These are phyloP conservation scores for Hybognathus amarus DNA, from an alignment of 2,797 vertebrate species.

Conservation along the genomic window DNA sequence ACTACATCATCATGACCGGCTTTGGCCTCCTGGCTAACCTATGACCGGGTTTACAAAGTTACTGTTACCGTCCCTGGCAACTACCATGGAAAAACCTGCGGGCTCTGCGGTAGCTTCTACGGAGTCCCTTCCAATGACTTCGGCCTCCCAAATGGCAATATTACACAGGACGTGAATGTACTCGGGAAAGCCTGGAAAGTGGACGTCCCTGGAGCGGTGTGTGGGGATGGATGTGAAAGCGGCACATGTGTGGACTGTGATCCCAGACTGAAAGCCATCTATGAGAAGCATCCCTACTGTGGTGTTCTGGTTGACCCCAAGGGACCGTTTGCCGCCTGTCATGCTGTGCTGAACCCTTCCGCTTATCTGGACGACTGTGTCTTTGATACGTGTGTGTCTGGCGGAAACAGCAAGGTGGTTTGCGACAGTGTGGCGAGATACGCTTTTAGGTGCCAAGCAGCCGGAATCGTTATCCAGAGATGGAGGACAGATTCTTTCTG, in stretches of 20 bases:
- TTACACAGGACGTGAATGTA: slow-evolving; percentile 67
- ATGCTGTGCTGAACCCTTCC: slow-evolving; percentile 64
- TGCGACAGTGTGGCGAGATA: slow-evolving; percentile 75
- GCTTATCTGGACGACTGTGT: slow-evolving; percentile 76
- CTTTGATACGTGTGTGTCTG: slow-evolving; percentile 70
- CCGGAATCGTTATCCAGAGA: slow-evolving; percentile 65
- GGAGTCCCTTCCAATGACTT: slow-evolving; percentile 70
- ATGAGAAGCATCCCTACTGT: slow-evolving; percentile 68
- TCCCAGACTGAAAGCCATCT: slow-evolving; percentile 59
- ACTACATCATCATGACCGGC: slow-evolving; percentile 65
- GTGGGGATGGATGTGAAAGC: slow-evolving; percentile 69
- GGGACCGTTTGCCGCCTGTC: slow-evolving; percentile 74
- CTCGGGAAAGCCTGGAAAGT: slow-evolving; percentile 73
- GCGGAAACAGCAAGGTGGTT: slow-evolving; percentile 67
- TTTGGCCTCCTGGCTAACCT: slow-evolving; percentile 76
- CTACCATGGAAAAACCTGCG: slow-evolving; percentile 71
- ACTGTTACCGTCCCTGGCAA: slow-evolving; percentile 72
- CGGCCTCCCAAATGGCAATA: slow-evolving; percentile 67
- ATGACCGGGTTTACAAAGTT: slow-evolving; percentile 72
- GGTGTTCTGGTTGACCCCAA: slow-evolving; percentile 67
- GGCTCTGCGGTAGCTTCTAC: slow-evolving; percentile 80
- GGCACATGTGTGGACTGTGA: slow-evolving; percentile 67
- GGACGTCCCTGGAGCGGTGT: slow-evolving; percentile 62
- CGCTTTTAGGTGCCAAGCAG: slow-evolving; percentile 69
- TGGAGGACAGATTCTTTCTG: slow-evolving; percentile 79